phyloP scores from a whole-genome alignment of 1,140 invertebrate genomes.

The Euglossa dilemma region DNA sequence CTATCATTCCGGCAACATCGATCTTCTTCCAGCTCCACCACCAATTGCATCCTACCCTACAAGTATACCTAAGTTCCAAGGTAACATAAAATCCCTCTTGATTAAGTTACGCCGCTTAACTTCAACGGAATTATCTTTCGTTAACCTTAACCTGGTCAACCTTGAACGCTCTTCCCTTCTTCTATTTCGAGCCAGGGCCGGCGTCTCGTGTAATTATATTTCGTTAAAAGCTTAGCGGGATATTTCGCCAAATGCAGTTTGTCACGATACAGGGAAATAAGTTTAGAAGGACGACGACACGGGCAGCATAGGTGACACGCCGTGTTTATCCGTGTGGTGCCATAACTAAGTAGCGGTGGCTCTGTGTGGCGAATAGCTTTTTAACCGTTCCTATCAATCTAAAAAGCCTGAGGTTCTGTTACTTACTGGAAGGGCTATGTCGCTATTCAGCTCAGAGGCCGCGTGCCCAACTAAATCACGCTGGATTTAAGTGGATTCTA shows the following conservation, averaged over 20 bases:
- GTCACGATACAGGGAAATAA: neutral
- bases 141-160: neutral
- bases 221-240: neutral
- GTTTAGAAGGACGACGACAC: neutral
- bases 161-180: neutral
- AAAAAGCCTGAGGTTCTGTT: conserved; percentile 57
- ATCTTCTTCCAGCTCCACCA: too few species aligned
- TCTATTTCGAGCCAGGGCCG: neutral
- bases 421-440: conserved; percentile 53
- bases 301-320: neutral
- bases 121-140: neutral
- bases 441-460: conserved; percentile 37
- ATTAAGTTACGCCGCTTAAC: neutral
- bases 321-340: conserved; percentile 20
- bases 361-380: conserved; percentile 52
- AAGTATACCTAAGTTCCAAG: too few species aligned
- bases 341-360: conserved; percentile 39
- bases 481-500: conserved; percentile 70
- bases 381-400: conserved; percentile 61
- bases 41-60: too few species aligned
- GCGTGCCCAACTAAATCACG: conserved; percentile 65
- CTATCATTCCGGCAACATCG: too few species aligned
- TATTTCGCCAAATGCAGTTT: conserved; percentile 3
- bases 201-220: neutral
- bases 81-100: neutral